These are phyloP conservation scores for Urosaurus nigricauda DNA, from an alignment of 2,797 vertebrate genomes.

Conservation along the genomic window DNA sequence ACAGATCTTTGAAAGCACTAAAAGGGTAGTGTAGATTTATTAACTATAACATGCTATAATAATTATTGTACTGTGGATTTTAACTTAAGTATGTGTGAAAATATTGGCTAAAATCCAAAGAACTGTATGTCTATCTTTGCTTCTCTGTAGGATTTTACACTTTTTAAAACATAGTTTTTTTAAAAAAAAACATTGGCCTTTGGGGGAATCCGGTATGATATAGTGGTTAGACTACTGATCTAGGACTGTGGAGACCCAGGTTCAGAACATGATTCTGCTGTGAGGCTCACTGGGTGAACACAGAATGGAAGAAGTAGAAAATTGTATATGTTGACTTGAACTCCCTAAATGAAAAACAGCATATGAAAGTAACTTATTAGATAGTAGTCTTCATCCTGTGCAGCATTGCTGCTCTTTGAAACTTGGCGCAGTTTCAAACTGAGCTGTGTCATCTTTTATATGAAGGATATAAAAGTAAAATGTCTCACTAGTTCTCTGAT, in stretches of 20 bases:
- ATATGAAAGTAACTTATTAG: neutral
- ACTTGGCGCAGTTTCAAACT: neutral
- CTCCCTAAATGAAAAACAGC: neutral
- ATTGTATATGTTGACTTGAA: neutral
- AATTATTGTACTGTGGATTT: neutral
- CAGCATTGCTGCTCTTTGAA: neutral
- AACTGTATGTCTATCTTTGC: neutral
- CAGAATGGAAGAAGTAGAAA: neutral
- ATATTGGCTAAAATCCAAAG: slow-evolving; percentile 6
- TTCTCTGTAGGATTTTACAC: neutral
- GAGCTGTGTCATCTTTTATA: neutral
- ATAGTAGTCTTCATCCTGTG: neutral
- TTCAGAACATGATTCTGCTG: neutral
- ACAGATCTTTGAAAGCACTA: slow-evolving; percentile 35
- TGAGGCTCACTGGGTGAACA: neutral
- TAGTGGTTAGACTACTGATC: neutral
- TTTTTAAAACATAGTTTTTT: neutral
- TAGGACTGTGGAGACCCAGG: neutral
- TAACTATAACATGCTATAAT: slow-evolving; percentile 47
- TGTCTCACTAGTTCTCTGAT: neutral
- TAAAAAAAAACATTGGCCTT: no score
- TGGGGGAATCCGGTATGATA: neutral
- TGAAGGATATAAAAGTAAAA: neutral
- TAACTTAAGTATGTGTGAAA: slow-evolving; percentile 26
- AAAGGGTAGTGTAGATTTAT: slow-evolving; percentile 60